Evolutionary conservation across 2,888 invertebrate genomes (phyloP), one percentile per base, ranked within the genome.

Genomic region (Drosophila cognata): DNA sequence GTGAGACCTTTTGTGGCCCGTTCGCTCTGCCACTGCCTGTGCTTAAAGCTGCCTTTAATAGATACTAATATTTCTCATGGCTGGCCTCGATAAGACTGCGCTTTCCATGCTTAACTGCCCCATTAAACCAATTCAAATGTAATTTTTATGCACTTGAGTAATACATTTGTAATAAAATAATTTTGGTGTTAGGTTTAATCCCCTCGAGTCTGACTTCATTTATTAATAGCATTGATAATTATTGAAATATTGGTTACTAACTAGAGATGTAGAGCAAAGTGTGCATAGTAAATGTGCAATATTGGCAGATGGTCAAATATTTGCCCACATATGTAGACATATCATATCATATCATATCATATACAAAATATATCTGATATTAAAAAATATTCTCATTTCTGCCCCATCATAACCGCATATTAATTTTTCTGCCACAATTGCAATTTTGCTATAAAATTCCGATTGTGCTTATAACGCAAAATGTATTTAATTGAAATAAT

Each of bases 1-100:
- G 79, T 69, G 76, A 41, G 75, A 60, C 74, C 74, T 60, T 66
- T 66, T 65, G 63, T 38, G 64, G 61, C 41, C 25, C 36, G 46
- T 28, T 41, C 18, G 10, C 61, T 33, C 28, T 31, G 25, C 16
- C 25, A 13, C 4, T 10, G 16, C 18, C 13, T 33, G 43, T 28
- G 52, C 52, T 61, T 72, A 38, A 71, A 63, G 63, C 25, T 50
- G 7, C 18, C 51, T 31, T 29, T 41, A 35, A 21, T 41, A 13
- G 43, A 13, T 4, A 13, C 25, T 46, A 31, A 25, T n/a, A 63
- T 46, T 46, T 46, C 4, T 8, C 25, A 4, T 8, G 46, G 13
- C 21, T 13, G n/a, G 4, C 7, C 21, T 25, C 21, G 46, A 8
- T 46, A 25, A 25, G 46, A 25, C 16, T 43, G 21, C 43, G 1